Evolutionary conservation across 2,113 vertebrate genomes (phyloP), one percentile per base, ranked within the genome.

Genomic region (Microcebus lehilahytsara): DNA sequence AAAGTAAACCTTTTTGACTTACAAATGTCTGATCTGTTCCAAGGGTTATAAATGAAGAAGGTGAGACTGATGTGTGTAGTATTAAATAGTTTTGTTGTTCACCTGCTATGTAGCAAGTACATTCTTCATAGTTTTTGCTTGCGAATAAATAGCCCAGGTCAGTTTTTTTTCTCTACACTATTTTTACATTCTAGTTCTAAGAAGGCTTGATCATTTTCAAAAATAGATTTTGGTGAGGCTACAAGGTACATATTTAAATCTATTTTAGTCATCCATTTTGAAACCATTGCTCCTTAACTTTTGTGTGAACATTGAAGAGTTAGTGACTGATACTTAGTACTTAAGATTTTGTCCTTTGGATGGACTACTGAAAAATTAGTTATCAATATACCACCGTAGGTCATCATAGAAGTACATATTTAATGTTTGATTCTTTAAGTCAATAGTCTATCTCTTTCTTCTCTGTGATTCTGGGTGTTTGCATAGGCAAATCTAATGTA

Each of bases 361-460:
- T 87, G 37, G 16, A 84, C 69, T 89, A 71, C 56, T 95, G 74
- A 85, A 91, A 89, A 79, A 34, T 40, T 74, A 80, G 17, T 89
- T 25, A 42, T 66, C 46, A 32, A 23, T 75, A 69, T 74, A 85
- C 23, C 34, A 32, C 58, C 13, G 3, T 25, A 49, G 9, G 5
- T 92, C 37, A 30, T 84, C 32, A 83, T 86, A 66, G 79, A 93
- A 94, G 78, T 64, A 56, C 22, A 6, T 86, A 49, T 84, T 96
- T 86, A 71, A 89, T 77, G 4, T 87, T 75, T 80, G 49, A 81
- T 79, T 46, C 9, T 78, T 78, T 69, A 75, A 49, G n/a, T 46
- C 46, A 60, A 13, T 8, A 81, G 0, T 86, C 46, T 67, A 0
- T 85, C 72, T 87, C 60, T 96, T 91, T 53, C 66, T 96, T 91